Evolutionary conservation across 2,888 invertebrate genomes (phyloP).

Genomic region (Lysandra coridon): DNA sequence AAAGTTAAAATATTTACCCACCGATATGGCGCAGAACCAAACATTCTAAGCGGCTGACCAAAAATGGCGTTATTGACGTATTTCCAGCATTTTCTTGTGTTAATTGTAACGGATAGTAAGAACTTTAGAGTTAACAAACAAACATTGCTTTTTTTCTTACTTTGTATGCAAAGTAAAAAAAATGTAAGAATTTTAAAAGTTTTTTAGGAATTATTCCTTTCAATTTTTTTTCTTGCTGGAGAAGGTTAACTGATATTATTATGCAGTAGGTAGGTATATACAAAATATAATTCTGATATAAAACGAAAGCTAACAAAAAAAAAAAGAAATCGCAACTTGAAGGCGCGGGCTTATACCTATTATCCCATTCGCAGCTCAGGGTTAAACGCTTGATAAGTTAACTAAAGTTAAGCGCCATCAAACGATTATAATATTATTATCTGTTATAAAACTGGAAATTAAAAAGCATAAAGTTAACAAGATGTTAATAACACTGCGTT

Average conservation of each 20-base stretch:
- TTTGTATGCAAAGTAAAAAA: not conserved
- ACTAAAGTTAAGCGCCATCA: not conserved
- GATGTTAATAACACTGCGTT: not conserved
- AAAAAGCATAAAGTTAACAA: not conserved
- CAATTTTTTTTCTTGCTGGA: too few species aligned
- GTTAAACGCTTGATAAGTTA: not conserved
- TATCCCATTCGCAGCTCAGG: not conserved
- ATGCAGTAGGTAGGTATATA: too few species aligned
- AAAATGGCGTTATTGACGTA: conserved; percentile 18
- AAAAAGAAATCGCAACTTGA: not conserved
- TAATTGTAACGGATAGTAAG: not conserved
- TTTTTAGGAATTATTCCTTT: too few species aligned
- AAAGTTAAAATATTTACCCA: conserved; percentile 20
- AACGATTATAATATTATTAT: not conserved
- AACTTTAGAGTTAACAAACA: not conserved
- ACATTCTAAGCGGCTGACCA: conserved; percentile 20
- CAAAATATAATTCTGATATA: not conserved
- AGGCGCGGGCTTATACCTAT: not conserved
- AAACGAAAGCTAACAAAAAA: not conserved
- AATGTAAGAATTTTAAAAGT: not conserved
- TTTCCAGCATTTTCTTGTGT: conserved; percentile 7
- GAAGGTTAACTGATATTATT: too few species aligned
- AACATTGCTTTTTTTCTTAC: too few species aligned
- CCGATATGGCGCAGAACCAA: conserved; percentile 14
- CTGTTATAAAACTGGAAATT: not conserved